Evolutionary conservation across 2,888 invertebrate genomes (phyloP).

Genomic region (Nomada ruficornis): DNA sequence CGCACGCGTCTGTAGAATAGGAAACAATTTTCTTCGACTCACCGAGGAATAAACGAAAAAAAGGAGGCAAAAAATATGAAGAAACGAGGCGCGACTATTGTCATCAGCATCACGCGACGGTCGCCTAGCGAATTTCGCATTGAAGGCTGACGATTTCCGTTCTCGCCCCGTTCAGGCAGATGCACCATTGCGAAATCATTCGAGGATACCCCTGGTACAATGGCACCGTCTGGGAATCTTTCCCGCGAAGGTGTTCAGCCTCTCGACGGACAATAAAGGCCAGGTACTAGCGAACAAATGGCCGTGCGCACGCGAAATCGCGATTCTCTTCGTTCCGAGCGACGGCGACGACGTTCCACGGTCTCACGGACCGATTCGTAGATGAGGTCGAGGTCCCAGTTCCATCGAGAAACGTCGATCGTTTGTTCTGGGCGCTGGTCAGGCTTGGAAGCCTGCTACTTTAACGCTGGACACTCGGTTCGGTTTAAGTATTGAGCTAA

Average conservation of each 20-base stretch:
- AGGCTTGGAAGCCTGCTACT: not conserved
- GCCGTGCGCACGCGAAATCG: slow-evolving; percentile 52
- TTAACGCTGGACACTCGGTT: not conserved
- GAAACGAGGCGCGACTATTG: slow-evolving; percentile 38
- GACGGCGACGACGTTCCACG: slow-evolving; percentile 35
- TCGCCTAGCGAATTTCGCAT: slow-evolving; percentile 55
- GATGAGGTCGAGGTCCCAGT: slow-evolving; percentile 69
- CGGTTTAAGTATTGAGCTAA: not conserved
- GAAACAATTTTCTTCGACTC: not conserved
- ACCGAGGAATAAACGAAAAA: not conserved
- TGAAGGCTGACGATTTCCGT: slow-evolving; percentile 67
- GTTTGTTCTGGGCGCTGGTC: too few species aligned
- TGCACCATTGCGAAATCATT: slow-evolving; percentile 64
- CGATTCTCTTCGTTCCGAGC: slow-evolving; percentile 32
- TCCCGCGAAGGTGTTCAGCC: slow-evolving; percentile 78
- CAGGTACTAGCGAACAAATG: slow-evolving; percentile 71
- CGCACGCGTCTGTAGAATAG: too few species aligned
- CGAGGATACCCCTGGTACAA: slow-evolving; percentile 72
- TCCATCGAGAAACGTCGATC: slow-evolving; percentile 14
- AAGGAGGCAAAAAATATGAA: slow-evolving; percentile 32
- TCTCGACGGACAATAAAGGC: slow-evolving; percentile 71
- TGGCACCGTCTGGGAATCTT: slow-evolving; percentile 81
- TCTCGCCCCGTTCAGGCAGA: slow-evolving; percentile 40
- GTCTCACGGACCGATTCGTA: slow-evolving; percentile 51
- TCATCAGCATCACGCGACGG: slow-evolving; percentile 74